Evolutionary conservation across 37 sponge, comb jelly and placozoan species (phyloP), one percentile per base, ranked within the genome.

Genomic region (Mnemiopsis leidyi): DNA sequence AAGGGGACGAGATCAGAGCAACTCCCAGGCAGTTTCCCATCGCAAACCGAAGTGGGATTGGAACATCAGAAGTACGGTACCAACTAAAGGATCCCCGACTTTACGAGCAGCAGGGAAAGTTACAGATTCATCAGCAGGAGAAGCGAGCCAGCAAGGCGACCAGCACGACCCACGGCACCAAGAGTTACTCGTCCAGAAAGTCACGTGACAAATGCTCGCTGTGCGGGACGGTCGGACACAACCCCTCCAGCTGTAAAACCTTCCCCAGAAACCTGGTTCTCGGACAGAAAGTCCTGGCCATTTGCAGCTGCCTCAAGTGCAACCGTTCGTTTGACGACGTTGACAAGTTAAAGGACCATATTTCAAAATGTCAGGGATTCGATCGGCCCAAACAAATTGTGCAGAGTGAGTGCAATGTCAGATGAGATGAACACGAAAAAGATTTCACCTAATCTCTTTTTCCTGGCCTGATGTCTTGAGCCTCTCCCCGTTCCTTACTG

Each of bases 361-460:
- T 79, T 31, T 35, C 36, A 13, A 79, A 35, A 23, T 79, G 82
- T 29, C 82, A 79, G 82, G 82, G 82, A 21, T 79, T 36, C 36
- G 29, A 79, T 36, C 3, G 35, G 13, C 37, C 82, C 36, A 79
- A 32, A 31, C 37, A 23, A 31, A 79, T 79, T 13, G 37, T 79
- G 38, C 82, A 79, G 35, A 79, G 38, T 9, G 82, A 79, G 82
- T 79, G 82, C 82, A 79, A 79, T 79, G 82, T 79, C 82, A 79
- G 82, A 35, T 79, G 82, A 79, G 29, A 29, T 9, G 38, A 36
- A 33, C 9, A 18, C 13, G 61, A 5, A 48, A 5, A 48, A 13
- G n/a, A n/a, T n/a, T n/a, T n/a, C 61, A 48, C 13, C 61, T 48
- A 13, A 48, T 13, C 61, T 48, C 9, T 13, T 48, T 48, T 13